phyloP scores from a whole-genome alignment of 2,888 invertebrate species.

The Globia sparganii region DNA sequence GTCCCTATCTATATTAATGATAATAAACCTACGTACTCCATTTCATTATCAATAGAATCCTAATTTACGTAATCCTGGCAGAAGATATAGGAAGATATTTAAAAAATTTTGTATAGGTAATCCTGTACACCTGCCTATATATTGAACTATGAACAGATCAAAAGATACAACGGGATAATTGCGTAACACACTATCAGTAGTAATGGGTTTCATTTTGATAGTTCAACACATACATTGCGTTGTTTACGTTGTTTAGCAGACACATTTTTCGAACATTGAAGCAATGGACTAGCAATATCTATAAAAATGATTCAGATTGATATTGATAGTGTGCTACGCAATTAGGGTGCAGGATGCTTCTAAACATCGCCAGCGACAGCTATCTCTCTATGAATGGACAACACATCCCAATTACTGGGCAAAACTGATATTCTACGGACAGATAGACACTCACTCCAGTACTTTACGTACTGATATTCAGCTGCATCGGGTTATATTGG shows the following conservation, averaged over 20 bases:
- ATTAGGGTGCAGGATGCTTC: background rate
- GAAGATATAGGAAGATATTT: background rate
- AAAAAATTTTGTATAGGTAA: background rate
- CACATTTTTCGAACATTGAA: no score
- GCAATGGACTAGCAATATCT: no score
- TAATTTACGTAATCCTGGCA: slow-evolving; percentile 11
- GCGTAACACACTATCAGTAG: no score
- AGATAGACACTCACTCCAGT: background rate
- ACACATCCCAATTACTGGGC: background rate
- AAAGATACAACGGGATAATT: no score
- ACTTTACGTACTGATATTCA: background rate
- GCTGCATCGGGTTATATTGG: background rate
- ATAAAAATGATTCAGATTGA: no score
- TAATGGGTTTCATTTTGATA: no score
- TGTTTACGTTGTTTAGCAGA: no score
- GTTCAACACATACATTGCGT: no score
- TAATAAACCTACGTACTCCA: slow-evolving; percentile 11
- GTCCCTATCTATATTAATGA: slow-evolving; percentile 11
- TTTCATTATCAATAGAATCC: slow-evolving; percentile 27
- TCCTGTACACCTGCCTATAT: background rate
- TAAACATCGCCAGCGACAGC: background rate
- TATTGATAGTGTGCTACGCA: no score
- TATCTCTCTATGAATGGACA: background rate
- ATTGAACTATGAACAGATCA: background rate
- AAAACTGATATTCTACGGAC: background rate